Conservation (phyloP, 2,113 vertebrate genomes). For the Cariama cristata region DNA sequence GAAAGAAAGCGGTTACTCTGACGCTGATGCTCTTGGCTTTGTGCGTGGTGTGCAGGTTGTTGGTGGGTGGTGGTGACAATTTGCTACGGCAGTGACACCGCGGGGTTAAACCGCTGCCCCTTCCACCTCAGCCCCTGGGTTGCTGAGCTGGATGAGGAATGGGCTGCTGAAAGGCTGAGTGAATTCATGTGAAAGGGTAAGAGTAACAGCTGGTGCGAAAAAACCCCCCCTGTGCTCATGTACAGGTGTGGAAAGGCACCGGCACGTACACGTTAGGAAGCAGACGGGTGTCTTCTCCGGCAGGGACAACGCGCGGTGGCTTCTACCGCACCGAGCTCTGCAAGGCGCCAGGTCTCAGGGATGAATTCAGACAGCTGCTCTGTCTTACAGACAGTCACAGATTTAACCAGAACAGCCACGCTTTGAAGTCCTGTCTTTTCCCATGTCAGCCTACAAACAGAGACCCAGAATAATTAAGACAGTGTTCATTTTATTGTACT, state of each 20-base stretch:
- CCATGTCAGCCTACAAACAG: conserved; percentile 20
- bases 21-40: not conserved
- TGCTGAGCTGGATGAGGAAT: not conserved
- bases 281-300: accelerated
- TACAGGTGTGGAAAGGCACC: not conserved
- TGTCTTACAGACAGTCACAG: not conserved
- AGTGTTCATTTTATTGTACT: conserved; percentile 63
- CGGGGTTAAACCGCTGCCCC: not conserved
- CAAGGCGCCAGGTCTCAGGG: not conserved
- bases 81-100: not conserved
- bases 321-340: not conserved
- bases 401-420: not conserved
- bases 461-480: conserved; percentile 56
- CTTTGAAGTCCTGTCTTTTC: not conserved
- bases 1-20: not conserved
- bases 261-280: not conserved
- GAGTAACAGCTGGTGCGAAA: not conserved
- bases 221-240: not conserved
- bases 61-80: not conserved
- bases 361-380: not conserved
- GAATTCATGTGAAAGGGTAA: not conserved
- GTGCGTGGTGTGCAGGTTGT: not conserved
- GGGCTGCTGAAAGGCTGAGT: not conserved
- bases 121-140: not conserved
- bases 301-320: not conserved